Conservation (phyloP, 2,797 vertebrate species). For the Pristis pectinata region DNA sequence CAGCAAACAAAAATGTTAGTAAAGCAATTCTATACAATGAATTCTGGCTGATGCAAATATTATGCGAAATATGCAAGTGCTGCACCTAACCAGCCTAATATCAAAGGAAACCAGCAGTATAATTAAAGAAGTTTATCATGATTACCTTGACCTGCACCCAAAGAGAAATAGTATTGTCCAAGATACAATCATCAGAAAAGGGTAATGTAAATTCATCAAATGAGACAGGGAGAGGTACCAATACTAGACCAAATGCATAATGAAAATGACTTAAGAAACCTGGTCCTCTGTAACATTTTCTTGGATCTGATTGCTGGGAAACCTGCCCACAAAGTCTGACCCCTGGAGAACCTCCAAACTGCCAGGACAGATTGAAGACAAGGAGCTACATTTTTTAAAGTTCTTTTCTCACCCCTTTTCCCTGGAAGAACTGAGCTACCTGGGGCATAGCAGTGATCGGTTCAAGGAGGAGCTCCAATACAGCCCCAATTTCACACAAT, state of each 20-base stretch:
- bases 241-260: not conserved
- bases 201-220: not conserved
- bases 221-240: not conserved
- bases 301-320: not conserved
- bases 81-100: not conserved
- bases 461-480: too few species aligned
- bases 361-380: not conserved
- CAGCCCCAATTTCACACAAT: too few species aligned
- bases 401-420: not conserved
- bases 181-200: not conserved
- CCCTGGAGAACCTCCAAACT: too few species aligned
- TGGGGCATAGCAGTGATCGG: not conserved
- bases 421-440: not conserved
- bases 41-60: not conserved
- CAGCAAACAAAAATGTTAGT: not conserved
- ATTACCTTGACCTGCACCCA: not conserved
- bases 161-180: not conserved
- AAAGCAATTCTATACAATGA: not conserved
- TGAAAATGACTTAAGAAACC: not conserved
- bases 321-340: not conserved
- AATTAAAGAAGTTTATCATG: not conserved
- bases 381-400: too few species aligned
- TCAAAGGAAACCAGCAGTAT: not conserved
- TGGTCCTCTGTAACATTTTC: not conserved
- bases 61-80: not conserved